A percentile compares a stretch with the other conserved stretches of the same genome.
Conservation (phyloP, 2,888 invertebrate genomes). For the Acrobasis consociella region DNA sequence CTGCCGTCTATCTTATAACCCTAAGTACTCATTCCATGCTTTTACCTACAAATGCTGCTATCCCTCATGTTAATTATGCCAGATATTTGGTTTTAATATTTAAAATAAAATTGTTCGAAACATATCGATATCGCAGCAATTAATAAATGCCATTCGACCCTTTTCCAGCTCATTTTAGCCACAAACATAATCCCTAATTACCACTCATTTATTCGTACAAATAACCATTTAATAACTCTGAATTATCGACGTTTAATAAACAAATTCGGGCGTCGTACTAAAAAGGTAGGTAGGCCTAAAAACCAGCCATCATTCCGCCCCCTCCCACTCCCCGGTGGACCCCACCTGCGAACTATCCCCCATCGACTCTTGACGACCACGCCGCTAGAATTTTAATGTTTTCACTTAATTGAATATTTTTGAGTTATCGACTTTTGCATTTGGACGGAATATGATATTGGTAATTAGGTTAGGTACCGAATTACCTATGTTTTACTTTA, state of each 20-base stretch:
- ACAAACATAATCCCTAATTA: slow-evolving; percentile 19
- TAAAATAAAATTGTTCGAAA: not conserved
- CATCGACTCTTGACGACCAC: slow-evolving; percentile 72
- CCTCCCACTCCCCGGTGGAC: slow-evolving; percentile 39
- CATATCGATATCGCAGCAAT: not conserved
- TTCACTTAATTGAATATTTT: slow-evolving; percentile 74
- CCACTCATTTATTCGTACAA: slow-evolving; percentile 15
- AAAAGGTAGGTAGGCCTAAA: slow-evolving; percentile 79
- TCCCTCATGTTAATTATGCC: not conserved
- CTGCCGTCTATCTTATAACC: too few species aligned
- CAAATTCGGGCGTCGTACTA: slow-evolving; percentile 61
- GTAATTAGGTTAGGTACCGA: not conserved
- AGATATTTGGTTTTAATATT: not conserved
- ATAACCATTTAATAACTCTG: slow-evolving; percentile 14
- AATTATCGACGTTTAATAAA: slow-evolving; percentile 24
- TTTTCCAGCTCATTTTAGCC: slow-evolving; percentile 8
- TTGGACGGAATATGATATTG: not conserved
- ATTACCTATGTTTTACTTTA: too few species aligned
- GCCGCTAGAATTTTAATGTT: slow-evolving; percentile 76
- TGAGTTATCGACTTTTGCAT: slow-evolving; percentile 58
- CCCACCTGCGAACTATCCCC: slow-evolving; percentile 64
- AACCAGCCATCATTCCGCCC: slow-evolving; percentile 62
- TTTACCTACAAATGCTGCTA: not conserved
- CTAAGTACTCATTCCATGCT: too few species aligned
- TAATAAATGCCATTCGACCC: slow-evolving; percentile 11